Base-by-base conservation (phyloP, 2,888 invertebrate species). In the Hyposoter dolosus region DNA sequence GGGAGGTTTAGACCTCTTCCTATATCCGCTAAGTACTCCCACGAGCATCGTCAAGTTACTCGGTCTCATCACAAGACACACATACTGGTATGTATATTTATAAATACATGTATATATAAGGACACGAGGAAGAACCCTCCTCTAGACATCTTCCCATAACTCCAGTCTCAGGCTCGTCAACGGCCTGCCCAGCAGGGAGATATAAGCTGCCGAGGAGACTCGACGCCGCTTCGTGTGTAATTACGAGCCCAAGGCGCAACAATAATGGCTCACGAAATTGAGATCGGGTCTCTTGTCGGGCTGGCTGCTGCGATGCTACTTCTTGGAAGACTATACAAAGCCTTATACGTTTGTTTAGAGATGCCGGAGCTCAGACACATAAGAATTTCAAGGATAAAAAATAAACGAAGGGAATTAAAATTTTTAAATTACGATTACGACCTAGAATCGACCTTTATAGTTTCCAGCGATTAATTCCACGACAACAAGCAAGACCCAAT, bases 221-320 rank as follows among this genome's bases (percentile, higher is more conserved):
- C 53, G 56, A 43, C 72, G 68, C 63, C 43, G 69, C 63, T 78
- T 82, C 83, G 72, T 84, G 72, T 84, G 84, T 87, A 89, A 89
- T 89, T 89, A 86, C 85, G 66, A 76, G 80, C 86, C 86, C 75
- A 63, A 79, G 86, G 88, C 82, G 78, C 66, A 74, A 83, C 82
- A 86, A 87, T 85, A 87, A 86, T 85, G 79, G 83, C 84, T 76
- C 75, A 79, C 71, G 84, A 80, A 84, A 87, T 84, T 87, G 71
- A 81, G 78, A 78, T 82, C 68, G 40, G 60, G 43, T 83, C 77
- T 19, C 28, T 69, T 47, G 40, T 50, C 28, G 60, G 53, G 53
- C 17, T 82, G 56, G 63, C 66, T 68, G 56, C 68, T 82, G 10
- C 10, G 66, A 75, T 71, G 74, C 60, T 80, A 7, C 53, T 60